A percentile compares a stretch with the other conserved stretches of the same genome.
Evolutionary conservation across 1,140 invertebrate species (phyloP).

Genomic region (Leptinotarsa defecta): DNA sequence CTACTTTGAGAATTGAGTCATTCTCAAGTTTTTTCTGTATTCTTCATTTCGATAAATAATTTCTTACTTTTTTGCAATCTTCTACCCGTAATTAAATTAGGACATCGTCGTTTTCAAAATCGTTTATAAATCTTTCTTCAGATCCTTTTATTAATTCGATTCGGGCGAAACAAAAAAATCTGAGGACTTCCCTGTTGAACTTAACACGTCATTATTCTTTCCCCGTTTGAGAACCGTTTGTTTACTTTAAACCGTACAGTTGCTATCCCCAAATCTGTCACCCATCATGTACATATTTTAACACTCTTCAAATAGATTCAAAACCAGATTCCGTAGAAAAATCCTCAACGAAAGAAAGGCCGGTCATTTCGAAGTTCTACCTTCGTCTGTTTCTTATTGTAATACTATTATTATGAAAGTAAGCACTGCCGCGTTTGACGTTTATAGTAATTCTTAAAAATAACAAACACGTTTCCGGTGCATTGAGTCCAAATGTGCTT

Average conservation of each 20-base stretch:
- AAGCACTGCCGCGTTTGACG: conserved; percentile 15
- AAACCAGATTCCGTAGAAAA: not conserved
- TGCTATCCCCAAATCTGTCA: not conserved
- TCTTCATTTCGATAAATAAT: too few species aligned
- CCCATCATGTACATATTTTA: conserved; percentile 3
- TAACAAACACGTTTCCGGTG: conserved; percentile 19
- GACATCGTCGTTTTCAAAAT: too few species aligned
- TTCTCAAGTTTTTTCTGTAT: too few species aligned
- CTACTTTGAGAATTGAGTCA: too few species aligned
- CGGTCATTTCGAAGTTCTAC: not conserved
- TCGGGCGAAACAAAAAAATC: not conserved
- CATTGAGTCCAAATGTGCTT: conserved; percentile 20
- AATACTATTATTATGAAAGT: conserved; percentile 12
- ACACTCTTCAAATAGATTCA: conserved; percentile 4
- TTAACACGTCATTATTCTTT: not conserved
- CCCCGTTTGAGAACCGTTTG: not conserved
- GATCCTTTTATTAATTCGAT: too few species aligned
- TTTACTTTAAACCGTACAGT: conserved; percentile 4
- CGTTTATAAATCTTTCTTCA: too few species aligned
- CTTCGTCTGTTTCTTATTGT: not conserved
- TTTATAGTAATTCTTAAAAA: conserved; percentile 20
- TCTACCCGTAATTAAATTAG: too few species aligned
- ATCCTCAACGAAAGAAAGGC: not conserved
- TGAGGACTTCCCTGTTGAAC: not conserved
- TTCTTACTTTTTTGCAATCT: too few species aligned